Conservation (phyloP, 1,140 invertebrate genomes). For the Proctacanthus coquilletti region DNA sequence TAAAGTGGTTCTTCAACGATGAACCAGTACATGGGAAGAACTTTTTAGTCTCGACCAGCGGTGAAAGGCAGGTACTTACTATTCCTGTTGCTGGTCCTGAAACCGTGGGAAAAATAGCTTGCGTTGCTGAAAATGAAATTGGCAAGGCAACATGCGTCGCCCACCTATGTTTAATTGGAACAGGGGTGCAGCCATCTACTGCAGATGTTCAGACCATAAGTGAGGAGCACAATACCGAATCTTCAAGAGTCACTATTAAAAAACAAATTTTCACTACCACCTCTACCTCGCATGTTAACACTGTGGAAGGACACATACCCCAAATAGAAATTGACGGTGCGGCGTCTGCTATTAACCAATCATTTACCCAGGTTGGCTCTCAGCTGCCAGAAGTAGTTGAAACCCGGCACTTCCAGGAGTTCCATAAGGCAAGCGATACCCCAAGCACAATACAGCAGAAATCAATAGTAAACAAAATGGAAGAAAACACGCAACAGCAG, state of each 20-base stretch:
- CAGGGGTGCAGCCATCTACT: conserved; percentile 11
- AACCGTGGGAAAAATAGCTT: conserved; percentile 49
- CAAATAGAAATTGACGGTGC: conserved; percentile 25
- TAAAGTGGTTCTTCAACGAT: conserved; percentile 58
- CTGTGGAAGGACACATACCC: conserved; percentile 26
- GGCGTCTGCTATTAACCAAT: conserved; percentile 22
- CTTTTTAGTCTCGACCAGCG: conserved; percentile 52
- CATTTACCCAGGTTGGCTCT: conserved; percentile 21
- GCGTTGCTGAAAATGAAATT: conserved; percentile 56
- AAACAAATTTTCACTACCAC: conserved; percentile 27
- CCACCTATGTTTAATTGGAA: conserved; percentile 34
- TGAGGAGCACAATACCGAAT: conserved; percentile 26
- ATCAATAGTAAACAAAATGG: conserved; percentile 20
- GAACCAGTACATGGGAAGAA: conserved; percentile 50
- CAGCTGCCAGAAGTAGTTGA: conserved; percentile 22
- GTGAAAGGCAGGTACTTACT: conserved; percentile 50
- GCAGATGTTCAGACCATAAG: conserved; percentile 18
- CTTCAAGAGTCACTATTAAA: conserved; percentile 26
- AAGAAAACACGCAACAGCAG: conserved; percentile 9
- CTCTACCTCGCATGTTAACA: conserved; percentile 25
- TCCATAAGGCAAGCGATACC: conserved; percentile 25
- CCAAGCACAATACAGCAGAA: conserved; percentile 19
- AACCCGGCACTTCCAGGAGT: conserved; percentile 25
- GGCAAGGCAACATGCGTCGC: conserved; percentile 53
- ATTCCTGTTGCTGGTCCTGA: conserved; percentile 40